phyloP scores from a whole-genome alignment of 2,113 vertebrate species.

The Dicerorhinus sumatrensis region DNA sequence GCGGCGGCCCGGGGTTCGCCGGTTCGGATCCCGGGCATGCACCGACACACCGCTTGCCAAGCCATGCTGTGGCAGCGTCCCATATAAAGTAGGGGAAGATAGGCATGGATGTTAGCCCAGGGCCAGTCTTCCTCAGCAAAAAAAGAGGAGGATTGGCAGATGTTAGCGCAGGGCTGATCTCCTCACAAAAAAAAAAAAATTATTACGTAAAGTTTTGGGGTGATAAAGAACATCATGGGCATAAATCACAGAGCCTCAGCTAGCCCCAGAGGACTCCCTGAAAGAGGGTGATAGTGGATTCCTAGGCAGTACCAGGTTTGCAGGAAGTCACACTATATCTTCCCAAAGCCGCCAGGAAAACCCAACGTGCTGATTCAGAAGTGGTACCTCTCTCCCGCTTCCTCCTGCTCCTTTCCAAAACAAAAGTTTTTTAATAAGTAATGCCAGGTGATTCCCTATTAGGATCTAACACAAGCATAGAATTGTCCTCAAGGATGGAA shows the following conservation, averaged over 20 bases:
- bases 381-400: not conserved
- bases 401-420: not conserved
- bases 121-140: too few species aligned
- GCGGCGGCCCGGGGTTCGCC: too few species aligned
- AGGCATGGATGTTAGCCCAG: too few species aligned
- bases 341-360: slow-evolving; percentile 39
- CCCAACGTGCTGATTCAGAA: not conserved
- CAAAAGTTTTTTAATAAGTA: not conserved
- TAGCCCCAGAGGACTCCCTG: not conserved
- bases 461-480: not conserved
- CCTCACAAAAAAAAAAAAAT: too few species aligned
- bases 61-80: too few species aligned
- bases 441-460: not conserved
- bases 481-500: too few species aligned
- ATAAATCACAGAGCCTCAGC: not conserved
- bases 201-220: not conserved
- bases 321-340: not conserved
- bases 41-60: too few species aligned
- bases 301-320: not conserved
- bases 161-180: too few species aligned
- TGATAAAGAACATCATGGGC: not conserved
- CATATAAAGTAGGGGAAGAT: too few species aligned
- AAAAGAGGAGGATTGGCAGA: too few species aligned
- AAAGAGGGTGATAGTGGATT: not conserved
- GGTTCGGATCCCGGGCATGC: too few species aligned